Conservation (phyloP, 30 jellyfish, hydroid and myxozoan genomes). For the Pelagia noctiluca region DNA sequence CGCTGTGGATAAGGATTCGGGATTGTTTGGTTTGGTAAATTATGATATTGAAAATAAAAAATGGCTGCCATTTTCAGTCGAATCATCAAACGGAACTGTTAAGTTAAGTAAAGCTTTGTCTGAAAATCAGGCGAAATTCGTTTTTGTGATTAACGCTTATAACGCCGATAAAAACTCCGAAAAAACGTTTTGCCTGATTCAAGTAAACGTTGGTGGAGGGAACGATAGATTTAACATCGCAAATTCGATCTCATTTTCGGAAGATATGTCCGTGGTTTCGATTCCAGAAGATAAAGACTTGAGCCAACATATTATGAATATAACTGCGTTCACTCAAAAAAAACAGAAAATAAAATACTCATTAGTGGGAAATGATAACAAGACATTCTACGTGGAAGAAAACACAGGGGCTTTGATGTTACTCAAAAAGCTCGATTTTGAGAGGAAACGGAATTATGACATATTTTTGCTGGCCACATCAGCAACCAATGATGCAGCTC, state of each 20-base stretch:
- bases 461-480: constrained; percentile 38
- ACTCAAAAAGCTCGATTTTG: constrained; percentile 44
- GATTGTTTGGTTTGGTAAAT: constrained; percentile 41
- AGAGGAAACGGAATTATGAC: constrained; percentile 10
- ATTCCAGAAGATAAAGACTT: constrained; percentile 32
- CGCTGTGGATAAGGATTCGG: constrained; percentile 74
- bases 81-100: constrained; percentile 30
- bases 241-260: constrained; percentile 61
- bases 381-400: constrained; percentile 34
- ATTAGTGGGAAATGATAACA: constrained; percentile 19
- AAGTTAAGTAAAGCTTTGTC: constrained; percentile 10
- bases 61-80: constrained; percentile 41
- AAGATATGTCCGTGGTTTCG: constrained; percentile 7
- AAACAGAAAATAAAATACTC: constrained; percentile 9
- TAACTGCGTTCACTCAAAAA: neutral
- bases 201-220: neutral
- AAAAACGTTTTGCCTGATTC: constrained; percentile 28
- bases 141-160: constrained; percentile 38
- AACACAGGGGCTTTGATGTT: constrained; percentile 42
- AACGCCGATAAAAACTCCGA: neutral
- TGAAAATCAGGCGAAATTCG: too few species aligned
- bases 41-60: constrained; percentile 13
- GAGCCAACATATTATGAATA: neutral
- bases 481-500: constrained; percentile 6
- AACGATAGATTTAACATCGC: neutral